These are phyloP conservation scores for Apostichopus leukothele DNA, from an alignment of 53 echinoderm and acorn worm species.

Conservation along the genomic window DNA sequence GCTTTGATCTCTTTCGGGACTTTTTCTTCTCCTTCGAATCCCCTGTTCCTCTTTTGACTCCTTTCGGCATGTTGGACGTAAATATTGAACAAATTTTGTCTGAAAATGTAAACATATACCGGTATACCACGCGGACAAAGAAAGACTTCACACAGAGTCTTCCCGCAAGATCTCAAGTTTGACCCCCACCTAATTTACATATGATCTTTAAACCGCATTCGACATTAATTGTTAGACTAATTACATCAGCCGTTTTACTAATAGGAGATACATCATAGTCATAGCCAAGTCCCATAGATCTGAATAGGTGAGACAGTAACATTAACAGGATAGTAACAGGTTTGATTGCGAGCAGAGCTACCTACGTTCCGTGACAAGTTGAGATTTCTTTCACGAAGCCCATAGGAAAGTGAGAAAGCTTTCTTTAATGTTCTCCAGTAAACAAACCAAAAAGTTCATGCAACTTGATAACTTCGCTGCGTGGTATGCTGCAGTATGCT, in stretches of 20 bases:
- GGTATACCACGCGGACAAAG: conserved; percentile 49
- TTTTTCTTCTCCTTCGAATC: conserved; percentile 38
- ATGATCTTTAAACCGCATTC: conserved; percentile 28
- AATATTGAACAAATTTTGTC: conserved; percentile 21
- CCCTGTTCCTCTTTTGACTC: conserved; percentile 8
- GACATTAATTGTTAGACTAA: background rate
- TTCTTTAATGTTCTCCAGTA: background rate
- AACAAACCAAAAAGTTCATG: no score
- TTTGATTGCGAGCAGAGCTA: background rate
- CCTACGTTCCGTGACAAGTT: conserved; percentile 21
- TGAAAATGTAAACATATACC: conserved; percentile 41
- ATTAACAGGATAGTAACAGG: background rate
- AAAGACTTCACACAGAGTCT: background rate
- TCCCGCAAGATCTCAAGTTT: conserved; percentile 53
- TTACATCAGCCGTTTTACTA: conserved; percentile 3
- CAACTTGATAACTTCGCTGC: no score
- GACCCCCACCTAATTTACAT: conserved; percentile 40
- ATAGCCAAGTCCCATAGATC: no score
- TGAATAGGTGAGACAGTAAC: no score
- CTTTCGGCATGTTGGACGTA: conserved; percentile 43
- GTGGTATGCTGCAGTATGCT: no score
- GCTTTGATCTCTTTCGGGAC: conserved; percentile 35
- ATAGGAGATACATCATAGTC: background rate
- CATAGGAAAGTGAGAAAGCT: background rate
- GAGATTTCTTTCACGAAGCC: conserved; percentile 38